Evolutionary conservation across 2,888 invertebrate genomes (phyloP).

Genomic region (Trissonchulus sp.): DNA sequence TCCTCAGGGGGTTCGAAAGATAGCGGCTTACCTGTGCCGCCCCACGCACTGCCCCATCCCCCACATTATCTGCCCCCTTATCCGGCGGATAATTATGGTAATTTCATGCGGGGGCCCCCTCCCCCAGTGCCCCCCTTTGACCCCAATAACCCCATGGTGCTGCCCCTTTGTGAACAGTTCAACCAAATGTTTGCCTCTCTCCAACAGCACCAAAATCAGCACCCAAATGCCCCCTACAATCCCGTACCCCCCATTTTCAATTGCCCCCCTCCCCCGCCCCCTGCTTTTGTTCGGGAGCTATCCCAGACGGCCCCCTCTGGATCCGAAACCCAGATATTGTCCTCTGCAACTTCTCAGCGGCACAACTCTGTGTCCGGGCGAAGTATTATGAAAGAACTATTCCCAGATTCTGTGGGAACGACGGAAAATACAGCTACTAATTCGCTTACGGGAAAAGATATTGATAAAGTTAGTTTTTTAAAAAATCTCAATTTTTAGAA

Average conservation of each 20-base stretch:
- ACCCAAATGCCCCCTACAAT: slow-evolving; percentile 2
- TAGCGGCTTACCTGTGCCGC: not conserved
- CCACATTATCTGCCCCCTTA: not conserved
- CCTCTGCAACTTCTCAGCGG: no score
- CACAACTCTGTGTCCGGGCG: no score
- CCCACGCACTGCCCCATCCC: not conserved
- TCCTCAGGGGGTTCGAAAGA: no score
- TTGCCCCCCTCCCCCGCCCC: not conserved
- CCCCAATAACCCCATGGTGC: not conserved
- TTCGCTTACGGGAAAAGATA: no score
- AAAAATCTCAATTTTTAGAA: no score
- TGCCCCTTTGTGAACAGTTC: not conserved
- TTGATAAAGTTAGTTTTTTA: no score
- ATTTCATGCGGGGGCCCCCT: not conserved
- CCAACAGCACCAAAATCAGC: not conserved
- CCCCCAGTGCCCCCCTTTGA: not conserved
- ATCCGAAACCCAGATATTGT: not conserved
- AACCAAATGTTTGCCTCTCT: not conserved
- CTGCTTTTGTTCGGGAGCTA: not conserved
- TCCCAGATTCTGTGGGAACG: not conserved
- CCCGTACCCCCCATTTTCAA: not conserved
- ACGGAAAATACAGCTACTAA: not conserved
- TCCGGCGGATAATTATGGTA: not conserved
- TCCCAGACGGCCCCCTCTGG: not conserved
- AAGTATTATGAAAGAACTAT: slow-evolving; percentile 17